Evolutionary conservation across 2,888 invertebrate species (phyloP).

Genomic region (Therioaphis trifolii): DNA sequence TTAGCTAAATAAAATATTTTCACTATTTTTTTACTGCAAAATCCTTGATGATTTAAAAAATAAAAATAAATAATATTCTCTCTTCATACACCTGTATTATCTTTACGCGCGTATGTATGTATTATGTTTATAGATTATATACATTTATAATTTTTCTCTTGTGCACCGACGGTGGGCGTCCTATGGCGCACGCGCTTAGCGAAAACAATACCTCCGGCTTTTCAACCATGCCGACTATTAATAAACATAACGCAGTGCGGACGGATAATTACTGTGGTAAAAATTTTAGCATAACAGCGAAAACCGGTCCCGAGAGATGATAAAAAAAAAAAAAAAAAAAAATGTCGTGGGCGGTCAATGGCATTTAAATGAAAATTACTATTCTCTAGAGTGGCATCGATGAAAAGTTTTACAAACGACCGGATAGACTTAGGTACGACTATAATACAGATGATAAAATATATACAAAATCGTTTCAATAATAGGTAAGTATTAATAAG

Average conservation of each 20-base stretch:
- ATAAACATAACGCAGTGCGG: slow-evolving; percentile 52
- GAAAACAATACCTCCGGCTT: slow-evolving; percentile 61
- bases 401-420: slow-evolving; percentile 17
- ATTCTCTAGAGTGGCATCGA: background rate
- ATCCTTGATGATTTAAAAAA: background rate
- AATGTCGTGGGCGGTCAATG: slow-evolving; percentile 56
- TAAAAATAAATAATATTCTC: background rate
- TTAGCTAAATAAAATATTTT: background rate
- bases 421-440: background rate
- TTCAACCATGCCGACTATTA: slow-evolving; percentile 57
- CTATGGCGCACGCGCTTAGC: slow-evolving; percentile 37
- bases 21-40: background rate
- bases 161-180: slow-evolving; percentile 55
- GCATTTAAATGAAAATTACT: slow-evolving; percentile 38
- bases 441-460: background rate
- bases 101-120: background rate
- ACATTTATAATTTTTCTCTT: slow-evolving; percentile 28
- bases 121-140: background rate
- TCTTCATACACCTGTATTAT: background rate
- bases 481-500: background rate
- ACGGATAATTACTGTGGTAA: slow-evolving; percentile 58
- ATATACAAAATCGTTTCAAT: background rate
- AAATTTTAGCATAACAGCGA: slow-evolving; percentile 53
- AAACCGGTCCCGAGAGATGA: slow-evolving; percentile 40
- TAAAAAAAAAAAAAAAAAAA: slow-evolving; percentile 13